Evolutionary conservation across 2,888 invertebrate genomes (phyloP).

Genomic region (Tinea semifulvella): DNA sequence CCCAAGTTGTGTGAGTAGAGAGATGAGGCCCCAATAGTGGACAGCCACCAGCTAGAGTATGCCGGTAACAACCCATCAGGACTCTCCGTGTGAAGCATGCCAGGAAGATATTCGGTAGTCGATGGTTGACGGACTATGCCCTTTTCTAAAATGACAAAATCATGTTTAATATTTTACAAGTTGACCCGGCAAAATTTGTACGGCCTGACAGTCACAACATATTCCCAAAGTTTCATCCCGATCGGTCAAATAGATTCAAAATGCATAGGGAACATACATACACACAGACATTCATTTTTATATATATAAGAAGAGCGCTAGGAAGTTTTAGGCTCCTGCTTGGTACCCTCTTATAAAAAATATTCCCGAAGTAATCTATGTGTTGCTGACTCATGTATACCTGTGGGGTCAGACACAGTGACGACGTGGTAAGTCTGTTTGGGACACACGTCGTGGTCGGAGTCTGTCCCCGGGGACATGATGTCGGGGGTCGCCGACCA

Average conservation of each 20-base stretch:
- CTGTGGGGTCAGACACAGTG: conserved; percentile 39
- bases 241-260: too few species aligned
- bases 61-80: conserved; percentile 81
- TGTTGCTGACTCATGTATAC: too few species aligned
- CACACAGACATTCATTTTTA: too few species aligned
- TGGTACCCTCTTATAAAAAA: too few species aligned
- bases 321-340: too few species aligned
- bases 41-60: conserved; percentile 90
- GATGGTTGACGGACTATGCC: conserved; percentile 74
- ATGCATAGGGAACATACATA: too few species aligned
- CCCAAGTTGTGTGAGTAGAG: conserved; percentile 90
- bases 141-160: conserved; percentile 49
- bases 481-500: conserved; percentile 46
- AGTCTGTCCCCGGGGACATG: conserved; percentile 46
- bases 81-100: conserved; percentile 86
- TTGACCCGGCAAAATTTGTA: too few species aligned
- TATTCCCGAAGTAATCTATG: too few species aligned
- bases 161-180: too few species aligned
- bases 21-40: conserved; percentile 89
- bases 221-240: too few species aligned
- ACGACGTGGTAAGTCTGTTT: conserved; percentile 30
- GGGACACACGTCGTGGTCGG: conserved; percentile 15
- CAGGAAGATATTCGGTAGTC: conserved; percentile 90
- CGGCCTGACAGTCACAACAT: too few species aligned
- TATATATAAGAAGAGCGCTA: too few species aligned